A percentile compares a stretch with the other conserved stretches of the same genome.
Evolutionary conservation across 2,113 vertebrate species (phyloP).

Genomic region (Zeus faber): DNA sequence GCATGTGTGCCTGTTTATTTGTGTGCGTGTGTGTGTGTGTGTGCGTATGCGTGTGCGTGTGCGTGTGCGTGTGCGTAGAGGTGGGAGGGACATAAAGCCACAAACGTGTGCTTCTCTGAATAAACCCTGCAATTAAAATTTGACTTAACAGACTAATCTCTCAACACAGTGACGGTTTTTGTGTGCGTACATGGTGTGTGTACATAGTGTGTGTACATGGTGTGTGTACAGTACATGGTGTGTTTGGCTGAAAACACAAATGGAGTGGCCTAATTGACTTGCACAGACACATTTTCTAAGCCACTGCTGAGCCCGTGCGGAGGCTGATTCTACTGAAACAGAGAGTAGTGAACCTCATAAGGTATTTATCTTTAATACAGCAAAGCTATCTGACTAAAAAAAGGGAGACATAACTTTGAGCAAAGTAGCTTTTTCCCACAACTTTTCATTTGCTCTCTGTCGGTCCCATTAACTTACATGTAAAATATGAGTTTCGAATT

Average conservation of each 20-base stretch:
- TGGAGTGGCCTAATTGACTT: no score
- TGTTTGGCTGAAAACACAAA: not conserved
- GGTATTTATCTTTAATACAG: no score
- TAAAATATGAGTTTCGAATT: no score
- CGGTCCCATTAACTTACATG: no score
- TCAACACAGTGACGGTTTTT: slow-evolving; percentile 1
- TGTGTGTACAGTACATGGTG: not conserved
- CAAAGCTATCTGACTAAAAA: no score
- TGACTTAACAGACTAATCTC: slow-evolving; percentile 17
- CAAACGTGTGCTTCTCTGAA: slow-evolving; percentile 27
- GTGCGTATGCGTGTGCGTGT: not conserved
- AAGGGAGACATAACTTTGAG: no score
- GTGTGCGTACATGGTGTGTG: slow-evolving; percentile 2
- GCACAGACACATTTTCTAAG: no score
- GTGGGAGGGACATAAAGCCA: slow-evolving; percentile 4
- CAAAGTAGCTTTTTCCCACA: no score
- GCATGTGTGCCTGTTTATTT: not conserved
- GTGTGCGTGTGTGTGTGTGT: not conserved
- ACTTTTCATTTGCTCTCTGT: no score
- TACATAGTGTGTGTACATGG: not conserved
- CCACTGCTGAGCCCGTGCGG: no score
- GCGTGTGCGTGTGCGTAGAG: not conserved
- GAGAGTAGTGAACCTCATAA: no score
- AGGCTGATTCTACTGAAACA: no score
- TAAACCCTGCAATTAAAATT: slow-evolving; percentile 27